A percentile compares a stretch with the other conserved stretches of the same genome.
Conservation (phyloP, 2,888 invertebrate genomes). For the Xestoiulus laeticollis region DNA sequence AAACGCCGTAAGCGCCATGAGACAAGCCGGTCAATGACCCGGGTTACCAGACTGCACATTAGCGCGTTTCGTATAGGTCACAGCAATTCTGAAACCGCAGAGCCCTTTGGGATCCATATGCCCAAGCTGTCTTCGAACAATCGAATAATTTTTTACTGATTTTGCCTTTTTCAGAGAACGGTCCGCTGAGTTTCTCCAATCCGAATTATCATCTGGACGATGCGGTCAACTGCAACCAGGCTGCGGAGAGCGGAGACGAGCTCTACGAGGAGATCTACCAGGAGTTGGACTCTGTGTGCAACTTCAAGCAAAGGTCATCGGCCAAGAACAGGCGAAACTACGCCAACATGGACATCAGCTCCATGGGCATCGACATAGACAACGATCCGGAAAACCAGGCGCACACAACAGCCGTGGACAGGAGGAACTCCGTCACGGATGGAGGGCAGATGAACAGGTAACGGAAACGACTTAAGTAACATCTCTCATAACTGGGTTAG, state of each 20-base stretch:
- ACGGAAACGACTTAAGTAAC: neutral
- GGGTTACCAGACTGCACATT: too few relatives aligned
- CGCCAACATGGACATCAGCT: slow-evolving; percentile 74
- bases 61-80: too few relatives aligned
- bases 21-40: too few relatives aligned
- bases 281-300: slow-evolving; percentile 70
- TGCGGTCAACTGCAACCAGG: slow-evolving; percentile 74
- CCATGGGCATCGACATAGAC: slow-evolving; percentile 76
- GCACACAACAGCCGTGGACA: slow-evolving; percentile 28
- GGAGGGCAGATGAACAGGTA: slow-evolving; percentile 21
- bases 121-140: neutral
- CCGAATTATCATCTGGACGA: slow-evolving; percentile 89
- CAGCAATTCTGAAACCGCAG: too few relatives aligned
- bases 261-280: slow-evolving; percentile 69
- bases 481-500: too few relatives aligned
- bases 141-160: neutral
- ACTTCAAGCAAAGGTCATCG: slow-evolving; percentile 58
- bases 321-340: slow-evolving; percentile 70
- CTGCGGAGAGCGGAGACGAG: slow-evolving; percentile 58
- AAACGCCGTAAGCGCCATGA: too few relatives aligned
- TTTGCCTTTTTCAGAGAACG: slow-evolving; percentile 79
- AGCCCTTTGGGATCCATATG: neutral
- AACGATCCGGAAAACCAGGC: slow-evolving; percentile 55
- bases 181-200: slow-evolving; percentile 88
- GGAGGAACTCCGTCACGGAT: slow-evolving; percentile 60